Evolutionary conservation across 1,140 invertebrate species (phyloP).

Genomic region (Oryctes rhinoceros): DNA sequence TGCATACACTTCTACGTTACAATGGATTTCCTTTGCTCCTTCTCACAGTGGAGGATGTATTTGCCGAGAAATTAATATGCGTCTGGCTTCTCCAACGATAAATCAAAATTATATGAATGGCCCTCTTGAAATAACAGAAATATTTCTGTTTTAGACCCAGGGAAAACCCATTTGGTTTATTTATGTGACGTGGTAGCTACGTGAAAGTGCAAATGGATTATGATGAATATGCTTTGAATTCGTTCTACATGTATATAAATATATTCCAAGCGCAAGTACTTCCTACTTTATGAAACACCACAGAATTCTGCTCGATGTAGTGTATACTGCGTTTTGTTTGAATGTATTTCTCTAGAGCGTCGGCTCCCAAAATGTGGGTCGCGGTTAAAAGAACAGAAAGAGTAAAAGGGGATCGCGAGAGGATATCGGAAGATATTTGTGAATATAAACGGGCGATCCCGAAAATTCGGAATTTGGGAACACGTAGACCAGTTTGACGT

Average conservation of each 20-base stretch:
- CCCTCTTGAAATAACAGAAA: not conserved
- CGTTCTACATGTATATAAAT: not conserved
- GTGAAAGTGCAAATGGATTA: conserved; percentile 1
- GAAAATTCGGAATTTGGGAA: too few species aligned
- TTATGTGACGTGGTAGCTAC: not conserved
- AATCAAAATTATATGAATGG: conserved; percentile 25
- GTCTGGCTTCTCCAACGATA: not conserved
- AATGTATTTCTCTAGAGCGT: too few species aligned
- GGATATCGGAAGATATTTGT: too few species aligned
- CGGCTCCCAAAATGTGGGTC: too few species aligned
- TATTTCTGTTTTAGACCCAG: conserved; percentile 10
- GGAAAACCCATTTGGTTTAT: conserved; percentile 1
- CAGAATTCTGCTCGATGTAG: too few species aligned
- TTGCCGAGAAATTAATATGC: conserved; percentile 30
- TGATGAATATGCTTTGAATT: conserved; percentile 11
- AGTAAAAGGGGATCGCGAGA: too few species aligned
- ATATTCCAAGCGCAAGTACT: too few species aligned
- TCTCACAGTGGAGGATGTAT: not conserved
- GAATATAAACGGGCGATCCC: too few species aligned
- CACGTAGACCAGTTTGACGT: too few species aligned
- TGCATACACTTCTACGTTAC: not conserved
- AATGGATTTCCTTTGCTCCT: conserved; percentile 17
- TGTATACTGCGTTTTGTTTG: too few species aligned
- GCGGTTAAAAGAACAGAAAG: too few species aligned
- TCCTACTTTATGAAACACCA: too few species aligned